Percentiles rank a stretch among this genome's conserved stretches.
phyloP scores from a whole-genome alignment of 1,140 invertebrate species.

The Sipha flava region DNA sequence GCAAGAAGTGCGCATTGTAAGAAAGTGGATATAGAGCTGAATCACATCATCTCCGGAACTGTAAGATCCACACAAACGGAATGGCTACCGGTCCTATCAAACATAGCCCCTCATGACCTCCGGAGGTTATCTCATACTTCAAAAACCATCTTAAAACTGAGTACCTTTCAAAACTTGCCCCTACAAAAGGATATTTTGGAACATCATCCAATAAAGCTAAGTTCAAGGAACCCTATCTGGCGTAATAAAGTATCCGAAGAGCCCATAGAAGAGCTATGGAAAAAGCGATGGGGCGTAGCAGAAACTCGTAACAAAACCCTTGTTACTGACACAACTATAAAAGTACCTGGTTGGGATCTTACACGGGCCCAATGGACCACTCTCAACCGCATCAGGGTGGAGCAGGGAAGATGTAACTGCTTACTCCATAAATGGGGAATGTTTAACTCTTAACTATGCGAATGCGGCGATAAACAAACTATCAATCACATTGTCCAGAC shows the following conservation, averaged over 20 bases:
- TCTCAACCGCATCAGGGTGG: neutral
- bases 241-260: neutral
- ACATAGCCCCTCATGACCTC: neutral
- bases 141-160: neutral
- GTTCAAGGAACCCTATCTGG: neutral
- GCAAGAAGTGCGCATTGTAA: neutral
- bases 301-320: neutral
- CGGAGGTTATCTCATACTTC: neutral
- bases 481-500: neutral
- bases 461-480: neutral
- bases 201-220: neutral
- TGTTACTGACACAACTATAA: neutral
- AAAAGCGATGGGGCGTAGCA: neutral
- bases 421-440: constrained; percentile 22
- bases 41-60: constrained; percentile 18
- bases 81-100: constrained; percentile 6
- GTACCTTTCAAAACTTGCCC: neutral
- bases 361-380: constrained; percentile 9
- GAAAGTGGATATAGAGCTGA: constrained; percentile 9
- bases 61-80: constrained; percentile 7
- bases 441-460: neutral
- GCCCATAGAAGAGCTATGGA: neutral
- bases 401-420: neutral
- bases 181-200: neutral
- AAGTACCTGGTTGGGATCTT: constrained; percentile 7